Percentiles rank a stretch among this genome's conserved stretches.
These are phyloP conservation scores for Chesias legatella DNA, from an alignment of 2,888 invertebrate species.

Conservation along the genomic window DNA sequence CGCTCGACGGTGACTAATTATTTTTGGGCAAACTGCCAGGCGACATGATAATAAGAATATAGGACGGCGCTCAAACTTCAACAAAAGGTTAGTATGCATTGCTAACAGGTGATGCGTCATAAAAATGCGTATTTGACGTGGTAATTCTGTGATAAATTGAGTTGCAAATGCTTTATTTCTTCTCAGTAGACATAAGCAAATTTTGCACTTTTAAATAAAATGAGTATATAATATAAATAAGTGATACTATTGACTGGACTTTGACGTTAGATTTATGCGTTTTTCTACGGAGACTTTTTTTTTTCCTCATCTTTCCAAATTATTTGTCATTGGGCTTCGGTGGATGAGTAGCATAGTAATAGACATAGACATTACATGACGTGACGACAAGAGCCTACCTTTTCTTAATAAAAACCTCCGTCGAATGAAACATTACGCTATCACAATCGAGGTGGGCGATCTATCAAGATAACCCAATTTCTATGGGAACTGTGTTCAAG, in stretches of 20 bases:
- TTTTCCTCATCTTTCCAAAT: no score
- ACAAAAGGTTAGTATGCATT: constrained; percentile 47
- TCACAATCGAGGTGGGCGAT: constrained; percentile 51
- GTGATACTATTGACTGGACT: no score
- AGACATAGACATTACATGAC: no score
- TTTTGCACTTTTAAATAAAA: no score
- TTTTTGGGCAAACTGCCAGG: constrained; percentile 67
- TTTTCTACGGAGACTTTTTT: no score
- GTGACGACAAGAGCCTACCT: not conserved
- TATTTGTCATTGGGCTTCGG: no score
- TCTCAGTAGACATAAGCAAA: no score
- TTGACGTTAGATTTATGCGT: no score
- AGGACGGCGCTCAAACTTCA: constrained; percentile 32
- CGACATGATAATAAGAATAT: constrained; percentile 35
- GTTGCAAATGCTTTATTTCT: no score
- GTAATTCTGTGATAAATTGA: constrained; percentile 1
- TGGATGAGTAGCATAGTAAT: no score
- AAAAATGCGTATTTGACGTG: constrained; percentile 29
- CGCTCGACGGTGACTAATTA: constrained; percentile 67
- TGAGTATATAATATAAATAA: no score
- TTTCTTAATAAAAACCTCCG: constrained; percentile 29
- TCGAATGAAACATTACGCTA: constrained; percentile 37
- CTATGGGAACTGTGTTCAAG: constrained; percentile 56
- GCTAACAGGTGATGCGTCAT: constrained; percentile 31
- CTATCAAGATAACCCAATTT: constrained; percentile 77